Conservation (phyloP, 1,140 invertebrate species). For the Drosophila ohnishii region DNA sequence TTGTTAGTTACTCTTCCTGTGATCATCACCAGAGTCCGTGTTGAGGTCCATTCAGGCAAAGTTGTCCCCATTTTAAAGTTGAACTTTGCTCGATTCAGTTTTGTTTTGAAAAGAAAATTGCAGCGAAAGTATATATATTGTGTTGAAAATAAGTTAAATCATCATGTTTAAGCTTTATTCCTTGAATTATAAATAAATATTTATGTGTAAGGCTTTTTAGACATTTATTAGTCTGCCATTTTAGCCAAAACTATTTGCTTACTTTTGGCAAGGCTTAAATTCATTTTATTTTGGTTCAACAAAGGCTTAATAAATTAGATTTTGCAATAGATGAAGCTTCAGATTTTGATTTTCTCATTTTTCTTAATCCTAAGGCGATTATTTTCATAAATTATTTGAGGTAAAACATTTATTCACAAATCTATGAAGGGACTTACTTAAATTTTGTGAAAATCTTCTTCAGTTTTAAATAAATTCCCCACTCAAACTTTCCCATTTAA, state of each 20-base stretch:
- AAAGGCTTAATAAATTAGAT: too few relatives aligned
- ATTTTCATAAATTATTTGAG: neutral
- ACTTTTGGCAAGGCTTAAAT: too few relatives aligned
- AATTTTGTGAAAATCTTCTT: neutral
- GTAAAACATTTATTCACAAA: neutral
- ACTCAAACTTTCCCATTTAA: neutral
- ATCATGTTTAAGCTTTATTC: neutral
- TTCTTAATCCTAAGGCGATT: too few relatives aligned
- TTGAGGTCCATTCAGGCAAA: slow-evolving; percentile 9
- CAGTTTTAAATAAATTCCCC: neutral
- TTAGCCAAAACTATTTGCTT: neutral
- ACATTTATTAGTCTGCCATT: neutral
- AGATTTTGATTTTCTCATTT: neutral
- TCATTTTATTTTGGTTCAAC: neutral
- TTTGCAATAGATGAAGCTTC: neutral
- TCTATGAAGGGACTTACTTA: neutral
- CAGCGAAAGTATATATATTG: neutral
- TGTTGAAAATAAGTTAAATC: slow-evolving; percentile 7
- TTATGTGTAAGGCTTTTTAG: neutral
- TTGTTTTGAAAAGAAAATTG: neutral
- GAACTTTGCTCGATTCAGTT: slow-evolving; percentile 27
- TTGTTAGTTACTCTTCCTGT: slow-evolving; percentile 22
- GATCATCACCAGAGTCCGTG: slow-evolving; percentile 29
- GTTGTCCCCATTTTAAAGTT: slow-evolving; percentile 24
- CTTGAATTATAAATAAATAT: neutral